phyloP scores from a whole-genome alignment of 2,113 vertebrate genomes.

The Andinoacara biseriatus region DNA sequence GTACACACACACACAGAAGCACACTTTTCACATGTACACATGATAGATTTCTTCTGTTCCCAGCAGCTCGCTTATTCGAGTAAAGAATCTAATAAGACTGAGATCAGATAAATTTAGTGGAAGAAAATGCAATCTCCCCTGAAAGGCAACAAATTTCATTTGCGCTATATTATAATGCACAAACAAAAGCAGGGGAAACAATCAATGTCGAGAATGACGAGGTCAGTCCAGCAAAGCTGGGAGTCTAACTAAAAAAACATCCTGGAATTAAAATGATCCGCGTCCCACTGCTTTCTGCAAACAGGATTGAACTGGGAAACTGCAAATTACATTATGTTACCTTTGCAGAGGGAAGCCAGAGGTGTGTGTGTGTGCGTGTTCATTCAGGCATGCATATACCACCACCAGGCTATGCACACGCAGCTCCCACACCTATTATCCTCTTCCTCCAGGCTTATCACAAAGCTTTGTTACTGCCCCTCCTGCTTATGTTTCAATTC shows the following conservation, averaged over 20 bases:
- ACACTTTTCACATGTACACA: not conserved
- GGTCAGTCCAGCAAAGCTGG: not conserved
- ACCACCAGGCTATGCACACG: slow-evolving; percentile 15
- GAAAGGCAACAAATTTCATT: not conserved
- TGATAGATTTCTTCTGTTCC: not conserved
- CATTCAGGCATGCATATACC: not conserved
- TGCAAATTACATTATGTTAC: slow-evolving; percentile 20
- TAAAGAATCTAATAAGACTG: not conserved
- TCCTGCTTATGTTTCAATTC: slow-evolving; percentile 38
- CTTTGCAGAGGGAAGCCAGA: not conserved
- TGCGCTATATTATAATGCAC: not conserved
- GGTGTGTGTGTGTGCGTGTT: not conserved
- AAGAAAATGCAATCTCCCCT: not conserved
- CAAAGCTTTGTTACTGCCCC: slow-evolving; percentile 35
- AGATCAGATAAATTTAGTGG: slow-evolving; percentile 8
- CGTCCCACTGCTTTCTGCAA: slow-evolving; percentile 23
- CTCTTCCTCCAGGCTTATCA: slow-evolving; percentile 44
- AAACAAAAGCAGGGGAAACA: not conserved
- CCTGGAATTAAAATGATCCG: slow-evolving; percentile 42
- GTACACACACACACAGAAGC: not conserved
- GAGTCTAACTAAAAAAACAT: slow-evolving; percentile 14
- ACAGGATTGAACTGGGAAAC: slow-evolving; percentile 33
- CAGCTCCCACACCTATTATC: slow-evolving; percentile 40
- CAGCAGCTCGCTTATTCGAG: not conserved
- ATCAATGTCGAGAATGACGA: not conserved